Percentiles rank a stretch among this genome's conserved stretches.
Evolutionary conservation across 2,797 vertebrate species (phyloP).

Genomic region (Pitangus sulphuratus): DNA sequence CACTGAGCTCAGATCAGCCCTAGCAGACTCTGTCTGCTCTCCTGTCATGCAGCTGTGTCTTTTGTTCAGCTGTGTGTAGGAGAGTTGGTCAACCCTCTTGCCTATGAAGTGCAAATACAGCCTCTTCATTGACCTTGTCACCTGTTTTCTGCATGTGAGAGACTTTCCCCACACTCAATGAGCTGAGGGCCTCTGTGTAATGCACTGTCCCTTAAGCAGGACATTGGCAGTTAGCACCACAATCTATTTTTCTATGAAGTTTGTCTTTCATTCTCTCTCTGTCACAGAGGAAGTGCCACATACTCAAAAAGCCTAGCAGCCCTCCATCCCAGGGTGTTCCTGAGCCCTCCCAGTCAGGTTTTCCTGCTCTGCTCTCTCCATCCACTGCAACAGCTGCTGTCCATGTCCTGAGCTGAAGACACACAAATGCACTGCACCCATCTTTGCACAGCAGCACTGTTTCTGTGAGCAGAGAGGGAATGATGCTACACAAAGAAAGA

Average conservation of each 20-base stretch:
- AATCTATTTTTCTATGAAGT: background rate
- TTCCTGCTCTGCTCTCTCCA: background rate
- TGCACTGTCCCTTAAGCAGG: background rate
- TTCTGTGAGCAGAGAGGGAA: background rate
- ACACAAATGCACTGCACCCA: too few relatives aligned
- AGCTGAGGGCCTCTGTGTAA: background rate
- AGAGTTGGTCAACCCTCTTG: rapidly evolving
- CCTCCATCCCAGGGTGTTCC: background rate
- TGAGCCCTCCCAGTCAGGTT: background rate
- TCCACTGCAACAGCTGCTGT: background rate
- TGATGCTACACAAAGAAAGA: rapidly evolving
- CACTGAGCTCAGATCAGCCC: background rate
- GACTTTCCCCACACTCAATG: rapidly evolving
- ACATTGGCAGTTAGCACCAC: background rate
- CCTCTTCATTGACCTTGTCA: background rate
- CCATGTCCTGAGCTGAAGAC: background rate
- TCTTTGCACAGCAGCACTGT: rapidly evolving
- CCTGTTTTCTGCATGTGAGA: background rate
- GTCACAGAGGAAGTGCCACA: background rate
- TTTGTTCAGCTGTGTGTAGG: background rate
- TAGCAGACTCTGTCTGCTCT: background rate
- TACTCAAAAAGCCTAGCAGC: background rate
- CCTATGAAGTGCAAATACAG: background rate
- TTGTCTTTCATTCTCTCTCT: background rate
- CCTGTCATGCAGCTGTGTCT: rapidly evolving